Evolutionary conservation across 1,140 invertebrate genomes (phyloP).

Genomic region (Chlorops oryzae): DNA sequence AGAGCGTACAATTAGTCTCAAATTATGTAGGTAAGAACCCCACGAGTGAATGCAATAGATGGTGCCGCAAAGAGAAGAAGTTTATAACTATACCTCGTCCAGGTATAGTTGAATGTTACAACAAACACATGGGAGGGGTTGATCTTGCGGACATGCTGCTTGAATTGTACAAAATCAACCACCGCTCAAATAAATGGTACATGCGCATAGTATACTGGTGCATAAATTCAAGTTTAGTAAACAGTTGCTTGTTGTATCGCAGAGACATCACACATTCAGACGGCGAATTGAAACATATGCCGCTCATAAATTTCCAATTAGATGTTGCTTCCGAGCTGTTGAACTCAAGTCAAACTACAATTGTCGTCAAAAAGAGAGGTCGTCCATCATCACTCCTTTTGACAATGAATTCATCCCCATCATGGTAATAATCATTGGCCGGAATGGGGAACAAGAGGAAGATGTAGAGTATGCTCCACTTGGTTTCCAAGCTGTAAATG

Average conservation of each 20-base stretch:
- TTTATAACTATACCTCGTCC: constrained; percentile 10
- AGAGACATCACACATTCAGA: constrained; percentile 3
- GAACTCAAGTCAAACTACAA: constrained; percentile 14
- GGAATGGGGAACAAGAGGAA: constrained; percentile 6
- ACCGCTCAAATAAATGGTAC: constrained; percentile 8
- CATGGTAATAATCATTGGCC: constrained; percentile 6
- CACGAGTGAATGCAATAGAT: constrained; percentile 8
- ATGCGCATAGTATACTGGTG: constrained; percentile 6
- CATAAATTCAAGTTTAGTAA: constrained; percentile 11
- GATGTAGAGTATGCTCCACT: constrained; percentile 13
- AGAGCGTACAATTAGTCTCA: constrained; percentile 1
- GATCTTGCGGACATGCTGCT: background rate
- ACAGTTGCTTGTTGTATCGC: constrained; percentile 10
- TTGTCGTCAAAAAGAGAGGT: constrained; percentile 17
- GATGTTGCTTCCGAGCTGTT: constrained; percentile 11
- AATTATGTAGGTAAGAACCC: constrained; percentile 9
- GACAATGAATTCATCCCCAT: constrained; percentile 18
- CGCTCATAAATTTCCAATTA: background rate
- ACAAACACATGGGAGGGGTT: too few relatives aligned
- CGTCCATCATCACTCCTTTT: constrained; percentile 19
- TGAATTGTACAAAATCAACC: constrained; percentile 1
- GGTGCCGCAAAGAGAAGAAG: constrained; percentile 10
- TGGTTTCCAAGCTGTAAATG: constrained; percentile 7
- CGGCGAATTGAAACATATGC: background rate
- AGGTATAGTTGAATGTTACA: background rate